Conservation (phyloP, 2,888 invertebrate genomes). For the Camptogramma bilineatum region DNA sequence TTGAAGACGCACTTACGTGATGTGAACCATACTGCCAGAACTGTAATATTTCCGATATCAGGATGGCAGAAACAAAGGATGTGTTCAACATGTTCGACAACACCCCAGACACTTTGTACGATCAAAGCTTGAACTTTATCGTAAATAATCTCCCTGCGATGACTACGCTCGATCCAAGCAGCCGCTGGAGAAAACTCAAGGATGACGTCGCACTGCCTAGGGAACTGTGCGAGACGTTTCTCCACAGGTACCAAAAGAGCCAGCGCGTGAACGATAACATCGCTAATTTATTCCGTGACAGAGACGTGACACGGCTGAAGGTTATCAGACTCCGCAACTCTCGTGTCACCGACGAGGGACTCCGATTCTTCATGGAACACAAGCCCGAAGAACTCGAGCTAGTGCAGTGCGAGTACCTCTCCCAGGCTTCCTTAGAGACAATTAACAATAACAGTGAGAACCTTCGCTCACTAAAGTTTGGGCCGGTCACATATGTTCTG, state of each 20-base stretch:
- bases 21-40: constrained; percentile 25
- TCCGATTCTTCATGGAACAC: constrained; percentile 90
- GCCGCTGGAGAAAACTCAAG: constrained; percentile 80
- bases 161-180: constrained; percentile 76
- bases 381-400: constrained; percentile 90
- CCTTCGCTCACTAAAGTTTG: constrained; percentile 89
- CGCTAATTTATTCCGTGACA: constrained; percentile 89
- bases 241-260: constrained; percentile 84
- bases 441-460: constrained; percentile 89
- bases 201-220: constrained; percentile 88
- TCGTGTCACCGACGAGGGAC: constrained; percentile 89
- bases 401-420: constrained; percentile 89
- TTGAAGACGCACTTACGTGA: constrained; percentile 22
- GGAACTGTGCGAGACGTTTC: constrained; percentile 89
- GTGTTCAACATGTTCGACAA: constrained; percentile 64
- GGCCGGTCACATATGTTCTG: constrained; percentile 87
- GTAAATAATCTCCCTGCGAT: constrained; percentile 87
- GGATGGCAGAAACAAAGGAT: constrained; percentile 59
- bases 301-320: constrained; percentile 88
- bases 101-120: constrained; percentile 86
- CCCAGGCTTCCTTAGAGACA: constrained; percentile 86
- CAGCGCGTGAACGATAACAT: constrained; percentile 88
- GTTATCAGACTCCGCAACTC: constrained; percentile 89
- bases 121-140: constrained; percentile 87
- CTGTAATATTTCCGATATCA: constrained; percentile 42